These are phyloP conservation scores for Brachyhypopomus gauderio DNA, from an alignment of 2,113 vertebrate species.

Conservation along the genomic window DNA sequence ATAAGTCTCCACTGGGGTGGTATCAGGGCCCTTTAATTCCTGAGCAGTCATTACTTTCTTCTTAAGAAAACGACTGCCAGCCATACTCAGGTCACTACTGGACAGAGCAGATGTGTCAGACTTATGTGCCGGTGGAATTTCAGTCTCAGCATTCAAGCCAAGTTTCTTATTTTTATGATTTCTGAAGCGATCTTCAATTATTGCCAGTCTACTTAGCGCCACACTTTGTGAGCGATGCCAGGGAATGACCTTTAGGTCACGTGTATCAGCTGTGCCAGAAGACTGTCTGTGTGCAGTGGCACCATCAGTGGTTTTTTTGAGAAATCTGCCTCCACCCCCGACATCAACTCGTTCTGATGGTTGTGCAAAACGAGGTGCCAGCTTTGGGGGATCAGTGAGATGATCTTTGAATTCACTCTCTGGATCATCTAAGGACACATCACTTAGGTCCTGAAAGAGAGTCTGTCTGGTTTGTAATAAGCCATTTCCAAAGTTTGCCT, in stretches of 20 bases:
- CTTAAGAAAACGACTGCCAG: constrained; percentile 71
- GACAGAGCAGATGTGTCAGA: constrained; percentile 35
- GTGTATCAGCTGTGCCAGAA: constrained; percentile 28
- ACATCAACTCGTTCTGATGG: constrained; percentile 44
- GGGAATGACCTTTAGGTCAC: constrained; percentile 47
- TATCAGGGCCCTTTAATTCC: constrained; percentile 17
- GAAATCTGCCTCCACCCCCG: constrained; percentile 69
- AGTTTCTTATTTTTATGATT: constrained; percentile 49
- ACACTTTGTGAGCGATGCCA: constrained; percentile 59
- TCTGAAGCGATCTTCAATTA: constrained; percentile 73
- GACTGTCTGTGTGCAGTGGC: constrained; percentile 46
- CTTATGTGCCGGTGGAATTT: background rate
- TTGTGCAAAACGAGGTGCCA: constrained; percentile 13
- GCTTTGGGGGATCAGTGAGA: constrained; percentile 20
- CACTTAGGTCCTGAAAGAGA: constrained; percentile 47
- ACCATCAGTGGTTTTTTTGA: constrained; percentile 68
- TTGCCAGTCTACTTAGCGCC: constrained; percentile 68
- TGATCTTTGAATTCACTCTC: constrained; percentile 37
- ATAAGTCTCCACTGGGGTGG: background rate
- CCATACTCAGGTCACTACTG: constrained; percentile 28
- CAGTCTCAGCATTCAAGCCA: background rate
- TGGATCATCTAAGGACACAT: constrained; percentile 43
- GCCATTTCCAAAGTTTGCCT: constrained; percentile 55
- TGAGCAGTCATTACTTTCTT: constrained; percentile 43
- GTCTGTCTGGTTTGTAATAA: constrained; percentile 3